Percentiles rank a stretch among this genome's conserved stretches.
Evolutionary conservation across 1,140 invertebrate species (phyloP).

Genomic region (Coenobita brevimanus): DNA sequence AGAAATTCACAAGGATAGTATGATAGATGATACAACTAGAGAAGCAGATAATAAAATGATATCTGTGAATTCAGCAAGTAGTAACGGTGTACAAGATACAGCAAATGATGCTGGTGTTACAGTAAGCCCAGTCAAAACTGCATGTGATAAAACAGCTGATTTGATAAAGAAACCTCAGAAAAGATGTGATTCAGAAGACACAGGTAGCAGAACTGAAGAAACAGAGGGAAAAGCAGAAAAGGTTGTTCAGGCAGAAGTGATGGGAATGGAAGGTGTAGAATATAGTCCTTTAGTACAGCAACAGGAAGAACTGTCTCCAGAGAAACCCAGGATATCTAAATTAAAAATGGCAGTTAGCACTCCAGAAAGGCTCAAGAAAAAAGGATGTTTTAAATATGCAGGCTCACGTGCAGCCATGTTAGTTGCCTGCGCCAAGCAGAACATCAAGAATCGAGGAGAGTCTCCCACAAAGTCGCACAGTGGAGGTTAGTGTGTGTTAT

Average conservation of each 20-base stretch:
- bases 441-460: constrained; percentile 59
- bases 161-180: too few relatives aligned
- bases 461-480: constrained; percentile 16
- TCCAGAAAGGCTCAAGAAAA: constrained; percentile 48
- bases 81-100: background rate
- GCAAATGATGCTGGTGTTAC: background rate
- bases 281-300: background rate
- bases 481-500: constrained; percentile 22
- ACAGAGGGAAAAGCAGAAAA: too few relatives aligned
- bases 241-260: too few relatives aligned
- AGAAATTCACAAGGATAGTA: background rate
- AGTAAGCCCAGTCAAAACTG: background rate
- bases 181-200: too few relatives aligned
- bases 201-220: too few relatives aligned
- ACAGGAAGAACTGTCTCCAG: constrained; percentile 55
- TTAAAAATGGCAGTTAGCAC: constrained; percentile 35
- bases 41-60: too few relatives aligned
- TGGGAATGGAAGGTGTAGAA: background rate
- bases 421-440: constrained; percentile 56
- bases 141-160: too few relatives aligned
- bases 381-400: constrained; percentile 18
- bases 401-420: constrained; percentile 52
- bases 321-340: constrained; percentile 35
- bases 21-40: background rate
- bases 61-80: too few relatives aligned